Conservation (phyloP, 2,888 invertebrate genomes). For the Biston stratarius region DNA sequence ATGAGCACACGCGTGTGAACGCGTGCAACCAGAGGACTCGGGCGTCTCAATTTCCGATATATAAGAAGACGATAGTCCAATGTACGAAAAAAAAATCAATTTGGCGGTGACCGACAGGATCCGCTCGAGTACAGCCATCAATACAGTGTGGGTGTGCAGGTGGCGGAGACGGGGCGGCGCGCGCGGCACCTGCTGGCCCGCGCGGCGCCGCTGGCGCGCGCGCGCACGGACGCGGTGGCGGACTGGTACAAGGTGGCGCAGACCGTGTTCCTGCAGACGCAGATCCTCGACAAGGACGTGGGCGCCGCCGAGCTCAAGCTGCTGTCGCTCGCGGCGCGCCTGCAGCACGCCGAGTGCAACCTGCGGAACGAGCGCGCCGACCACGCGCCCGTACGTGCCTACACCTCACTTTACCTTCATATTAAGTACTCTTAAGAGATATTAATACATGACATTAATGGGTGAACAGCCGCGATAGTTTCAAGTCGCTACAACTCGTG, state of each 20-base stretch:
- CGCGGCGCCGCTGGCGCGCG: constrained; percentile 90
- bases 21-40: too few species aligned
- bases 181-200: constrained; percentile 88
- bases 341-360: constrained; percentile 72
- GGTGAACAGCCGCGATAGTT: too few species aligned
- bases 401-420: neutral
- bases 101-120: too few species aligned
- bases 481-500: too few species aligned
- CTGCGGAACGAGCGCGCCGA: constrained; percentile 44
- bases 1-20: too few species aligned
- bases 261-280: constrained; percentile 93
- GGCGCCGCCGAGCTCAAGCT: constrained; percentile 73
- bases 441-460: too few species aligned
- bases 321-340: constrained; percentile 73
- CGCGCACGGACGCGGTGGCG: constrained; percentile 85
- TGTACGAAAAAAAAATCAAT: too few species aligned
- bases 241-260: constrained; percentile 93
- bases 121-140: too few species aligned
- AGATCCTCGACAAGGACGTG: constrained; percentile 93
- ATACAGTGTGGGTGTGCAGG: neutral
- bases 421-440: too few species aligned
- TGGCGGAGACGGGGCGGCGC: constrained; percentile 92
- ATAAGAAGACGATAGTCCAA: too few species aligned
- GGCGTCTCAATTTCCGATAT: too few species aligned
- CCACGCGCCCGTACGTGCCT: constrained; percentile 7